These are phyloP conservation scores for Schizopygopsis malacanthus DNA, from an alignment of 2,797 vertebrate genomes.

Conservation along the genomic window DNA sequence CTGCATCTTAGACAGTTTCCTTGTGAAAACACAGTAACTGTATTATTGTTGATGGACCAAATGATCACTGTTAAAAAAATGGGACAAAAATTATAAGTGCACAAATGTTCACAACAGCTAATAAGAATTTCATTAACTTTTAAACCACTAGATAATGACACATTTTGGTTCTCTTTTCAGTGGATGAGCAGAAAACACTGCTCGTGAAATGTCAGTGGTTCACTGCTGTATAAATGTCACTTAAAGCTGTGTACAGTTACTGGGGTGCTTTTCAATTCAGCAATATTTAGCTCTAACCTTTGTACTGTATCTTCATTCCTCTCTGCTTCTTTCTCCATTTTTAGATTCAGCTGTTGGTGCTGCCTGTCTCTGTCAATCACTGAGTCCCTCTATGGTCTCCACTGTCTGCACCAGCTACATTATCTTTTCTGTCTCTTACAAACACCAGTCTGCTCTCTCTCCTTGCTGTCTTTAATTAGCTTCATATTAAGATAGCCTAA, in stretches of 20 bases:
- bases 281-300: constrained; percentile 58
- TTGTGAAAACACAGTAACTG: not conserved
- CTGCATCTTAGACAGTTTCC: constrained; percentile 12
- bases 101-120: not conserved
- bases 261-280: constrained; percentile 23
- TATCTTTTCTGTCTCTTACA: constrained; percentile 12
- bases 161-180: not conserved
- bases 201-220: not conserved
- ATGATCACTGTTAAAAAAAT: not conserved
- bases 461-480: not conserved
- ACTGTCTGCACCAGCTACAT: not conserved
- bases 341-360: constrained; percentile 71
- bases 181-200: not conserved
- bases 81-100: not conserved
- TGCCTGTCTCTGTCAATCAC: constrained; percentile 72
- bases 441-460: not conserved
- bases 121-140: not conserved
- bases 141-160: not conserved
- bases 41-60: not conserved
- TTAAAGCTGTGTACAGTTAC: constrained; percentile 26
- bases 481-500: not conserved
- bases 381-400: not conserved
- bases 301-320: constrained; percentile 61
- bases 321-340: constrained; percentile 48
- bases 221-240: constrained; percentile 25